Evolutionary conservation across 2,113 vertebrate genomes (phyloP).

Genomic region (Sprattus sprattus): DNA sequence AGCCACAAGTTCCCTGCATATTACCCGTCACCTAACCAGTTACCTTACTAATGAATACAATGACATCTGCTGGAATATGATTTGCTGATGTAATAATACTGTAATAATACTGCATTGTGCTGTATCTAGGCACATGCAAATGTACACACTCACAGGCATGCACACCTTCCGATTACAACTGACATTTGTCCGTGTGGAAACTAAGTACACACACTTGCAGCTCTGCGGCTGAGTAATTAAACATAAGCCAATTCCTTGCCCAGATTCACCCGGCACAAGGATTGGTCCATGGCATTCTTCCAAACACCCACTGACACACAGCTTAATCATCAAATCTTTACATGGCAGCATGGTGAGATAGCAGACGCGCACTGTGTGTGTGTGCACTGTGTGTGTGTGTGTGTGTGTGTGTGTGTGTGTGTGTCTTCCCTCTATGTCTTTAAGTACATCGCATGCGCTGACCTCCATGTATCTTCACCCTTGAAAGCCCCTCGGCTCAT

Average conservation of each 20-base stretch:
- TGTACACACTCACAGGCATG: not conserved
- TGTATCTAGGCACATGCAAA: not conserved
- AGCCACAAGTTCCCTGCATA: not conserved
- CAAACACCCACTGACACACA: constrained; percentile 15
- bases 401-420: not conserved
- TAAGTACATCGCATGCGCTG: not conserved
- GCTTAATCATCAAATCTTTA: constrained; percentile 36
- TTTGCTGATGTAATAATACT: too few species aligned
- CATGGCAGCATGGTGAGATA: constrained; percentile 5
- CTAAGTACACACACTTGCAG: not conserved
- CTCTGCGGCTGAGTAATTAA: constrained; percentile 26
- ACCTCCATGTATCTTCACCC: constrained; percentile 2
- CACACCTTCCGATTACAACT: not conserved
- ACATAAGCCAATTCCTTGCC: not conserved
- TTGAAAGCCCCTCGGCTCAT: constrained; percentile 12
- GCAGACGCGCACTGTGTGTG: not conserved
- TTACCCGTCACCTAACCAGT: not conserved
- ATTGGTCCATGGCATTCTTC: constrained; percentile 9
- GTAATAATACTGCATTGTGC: too few species aligned
- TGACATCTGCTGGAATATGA: too few species aligned
- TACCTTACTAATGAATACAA: not conserved
- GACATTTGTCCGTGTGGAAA: too few species aligned
- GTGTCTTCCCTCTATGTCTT: not conserved
- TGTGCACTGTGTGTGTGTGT: not conserved
- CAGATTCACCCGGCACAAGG: not conserved